Conservation (phyloP, 2,113 vertebrate species). For the Mormyrus lacerda region DNA sequence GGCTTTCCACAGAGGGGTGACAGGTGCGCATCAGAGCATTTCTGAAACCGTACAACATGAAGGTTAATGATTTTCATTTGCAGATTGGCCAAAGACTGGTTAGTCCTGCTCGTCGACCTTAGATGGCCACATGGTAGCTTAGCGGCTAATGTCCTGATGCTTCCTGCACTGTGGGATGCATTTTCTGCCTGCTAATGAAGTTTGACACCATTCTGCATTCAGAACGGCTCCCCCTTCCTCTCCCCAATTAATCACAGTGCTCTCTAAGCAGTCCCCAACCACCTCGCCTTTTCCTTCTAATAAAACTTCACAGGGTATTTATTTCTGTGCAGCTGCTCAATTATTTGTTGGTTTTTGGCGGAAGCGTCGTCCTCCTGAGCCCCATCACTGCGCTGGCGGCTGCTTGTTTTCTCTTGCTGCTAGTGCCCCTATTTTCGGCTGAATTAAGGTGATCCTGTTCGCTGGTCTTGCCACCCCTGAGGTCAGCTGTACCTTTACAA, state of each 20-base stretch:
- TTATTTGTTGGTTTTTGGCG: background rate
- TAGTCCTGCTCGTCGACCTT: background rate
- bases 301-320: slow-evolving; percentile 30
- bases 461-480: background rate
- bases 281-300: slow-evolving; percentile 20
- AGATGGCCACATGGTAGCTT: background rate
- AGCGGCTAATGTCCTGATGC: background rate
- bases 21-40: background rate
- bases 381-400: background rate
- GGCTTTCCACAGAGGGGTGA: background rate
- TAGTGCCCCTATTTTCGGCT: background rate
- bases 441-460: background rate
- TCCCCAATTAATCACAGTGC: slow-evolving; percentile 20
- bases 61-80: background rate
- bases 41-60: background rate
- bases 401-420: background rate
- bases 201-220: slow-evolving; percentile 26
- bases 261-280: slow-evolving; percentile 11
- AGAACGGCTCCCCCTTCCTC: slow-evolving; percentile 8
- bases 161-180: background rate
- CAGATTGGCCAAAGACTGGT: background rate
- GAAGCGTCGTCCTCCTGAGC: background rate
- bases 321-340: background rate
- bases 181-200: slow-evolving; percentile 33
- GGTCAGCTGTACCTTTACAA: background rate